Evolutionary conservation across 2,113 vertebrate species (phyloP).

Genomic region (Synodontis membranacea): DNA sequence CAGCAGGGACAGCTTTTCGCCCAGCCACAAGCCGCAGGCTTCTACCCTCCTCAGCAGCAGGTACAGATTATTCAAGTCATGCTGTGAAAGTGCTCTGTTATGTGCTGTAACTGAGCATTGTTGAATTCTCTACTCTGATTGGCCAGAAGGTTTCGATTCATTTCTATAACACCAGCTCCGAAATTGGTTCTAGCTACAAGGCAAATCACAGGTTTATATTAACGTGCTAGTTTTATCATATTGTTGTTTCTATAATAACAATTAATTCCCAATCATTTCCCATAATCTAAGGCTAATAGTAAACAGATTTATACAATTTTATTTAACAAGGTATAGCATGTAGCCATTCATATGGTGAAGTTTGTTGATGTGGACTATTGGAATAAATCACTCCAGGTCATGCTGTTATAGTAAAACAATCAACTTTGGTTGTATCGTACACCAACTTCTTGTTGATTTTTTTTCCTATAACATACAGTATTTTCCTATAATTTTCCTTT

Average conservation of each 20-base stretch:
- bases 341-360: not conserved
- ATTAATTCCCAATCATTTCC: not conserved
- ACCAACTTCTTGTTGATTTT: not conserved
- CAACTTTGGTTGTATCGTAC: not conserved
- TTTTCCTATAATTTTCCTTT: not conserved
- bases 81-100: not conserved
- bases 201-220: not conserved
- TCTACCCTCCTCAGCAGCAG: constrained; percentile 68
- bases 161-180: not conserved
- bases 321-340: not conserved
- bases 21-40: constrained; percentile 75
- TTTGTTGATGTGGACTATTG: not conserved
- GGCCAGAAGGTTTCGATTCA: not conserved
- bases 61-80: not conserved
- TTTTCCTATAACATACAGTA: not conserved
- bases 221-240: not conserved
- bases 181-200: not conserved
- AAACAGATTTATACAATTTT: not conserved
- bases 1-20: constrained; percentile 88
- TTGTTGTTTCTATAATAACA: not conserved
- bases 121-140: not conserved
- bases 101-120: not conserved
- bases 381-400: not conserved
- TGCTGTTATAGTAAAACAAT: not conserved
- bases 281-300: not conserved